phyloP scores from a whole-genome alignment of 1,140 invertebrate genomes.

The Hycleus cichorii region DNA sequence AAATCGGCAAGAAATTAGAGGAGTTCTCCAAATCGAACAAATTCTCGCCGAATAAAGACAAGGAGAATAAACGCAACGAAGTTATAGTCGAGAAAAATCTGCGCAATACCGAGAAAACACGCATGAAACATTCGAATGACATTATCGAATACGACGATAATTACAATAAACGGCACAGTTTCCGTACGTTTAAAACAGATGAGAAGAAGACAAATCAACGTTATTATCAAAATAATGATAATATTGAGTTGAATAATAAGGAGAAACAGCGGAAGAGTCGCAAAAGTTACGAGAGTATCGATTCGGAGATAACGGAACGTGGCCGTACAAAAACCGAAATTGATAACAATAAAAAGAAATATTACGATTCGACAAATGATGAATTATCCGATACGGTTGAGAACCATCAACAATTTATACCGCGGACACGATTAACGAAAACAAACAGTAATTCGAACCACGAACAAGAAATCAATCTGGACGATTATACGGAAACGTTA shows the following conservation, averaged over 20 bases:
- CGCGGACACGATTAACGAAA: constrained; percentile 61
- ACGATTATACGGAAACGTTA: constrained; percentile 43
- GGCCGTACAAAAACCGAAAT: constrained; percentile 40
- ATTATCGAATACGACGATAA: constrained; percentile 24
- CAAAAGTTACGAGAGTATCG: constrained; percentile 34
- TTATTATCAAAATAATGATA: constrained; percentile 43
- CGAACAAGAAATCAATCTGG: constrained; percentile 39
- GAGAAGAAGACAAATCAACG: constrained; percentile 31
- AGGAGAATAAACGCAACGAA: constrained; percentile 19
- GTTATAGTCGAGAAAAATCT: constrained; percentile 25
- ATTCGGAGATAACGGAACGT: constrained; percentile 42
- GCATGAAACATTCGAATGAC: constrained; percentile 17
- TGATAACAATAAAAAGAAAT: constrained; percentile 33
- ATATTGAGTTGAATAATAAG: constrained; percentile 44
- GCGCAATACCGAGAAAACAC: constrained; percentile 20
- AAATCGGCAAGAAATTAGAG: constrained; percentile 45
- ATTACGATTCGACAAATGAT: constrained; percentile 49
- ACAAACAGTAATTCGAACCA: constrained; percentile 34
- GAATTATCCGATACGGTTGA: constrained; percentile 48
- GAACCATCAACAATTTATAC: constrained; percentile 57
- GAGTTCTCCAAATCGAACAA: constrained; percentile 41
- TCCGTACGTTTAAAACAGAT: constrained; percentile 37
- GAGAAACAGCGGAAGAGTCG: constrained; percentile 43
- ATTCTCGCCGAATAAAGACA: constrained; percentile 39
- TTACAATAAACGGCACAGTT: constrained; percentile 22